Evolutionary conservation across 30 jellyfish, hydroid and myxozoan genomes (phyloP).

Genomic region (Mastigias papua): DNA sequence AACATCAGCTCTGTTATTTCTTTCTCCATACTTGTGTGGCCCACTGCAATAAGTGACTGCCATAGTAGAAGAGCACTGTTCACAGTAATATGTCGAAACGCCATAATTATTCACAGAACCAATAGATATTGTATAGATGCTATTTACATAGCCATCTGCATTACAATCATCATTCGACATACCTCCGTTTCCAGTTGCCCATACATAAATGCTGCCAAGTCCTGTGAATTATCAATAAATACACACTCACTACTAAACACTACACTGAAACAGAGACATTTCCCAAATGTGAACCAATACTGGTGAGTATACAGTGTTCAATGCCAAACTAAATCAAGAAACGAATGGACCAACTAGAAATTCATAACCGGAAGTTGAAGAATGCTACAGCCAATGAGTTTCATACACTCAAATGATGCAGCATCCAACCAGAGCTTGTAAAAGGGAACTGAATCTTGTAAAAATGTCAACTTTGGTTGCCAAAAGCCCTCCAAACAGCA

Average conservation of each 20-base stretch:
- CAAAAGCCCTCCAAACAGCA: too few relatives aligned
- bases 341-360: too few relatives aligned
- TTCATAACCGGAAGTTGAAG: too few relatives aligned
- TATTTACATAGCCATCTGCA: constrained; percentile 97
- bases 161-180: constrained; percentile 91
- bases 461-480: too few relatives aligned
- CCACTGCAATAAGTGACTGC: constrained; percentile 99
- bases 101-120: constrained; percentile 98
- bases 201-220: constrained; percentile 84
- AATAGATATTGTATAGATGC: constrained; percentile 92
- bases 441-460: too few relatives aligned
- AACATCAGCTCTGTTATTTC: constrained; percentile 80
- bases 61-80: constrained; percentile 94
- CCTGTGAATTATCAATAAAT: constrained; percentile 43
- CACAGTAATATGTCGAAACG: constrained; percentile 98
- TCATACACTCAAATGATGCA: too few relatives aligned
- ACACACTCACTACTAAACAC: background rate
- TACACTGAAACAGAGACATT: background rate
- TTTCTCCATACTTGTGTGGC: constrained; percentile 77
- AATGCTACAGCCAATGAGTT: too few relatives aligned
- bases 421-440: too few relatives aligned
- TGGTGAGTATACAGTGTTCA: background rate
- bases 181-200: constrained; percentile 99
- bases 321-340: too few relatives aligned
- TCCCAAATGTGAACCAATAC: background rate